These are phyloP conservation scores for Scaptomyza hsui DNA, from an alignment of 1,140 invertebrate species.

Conservation along the genomic window DNA sequence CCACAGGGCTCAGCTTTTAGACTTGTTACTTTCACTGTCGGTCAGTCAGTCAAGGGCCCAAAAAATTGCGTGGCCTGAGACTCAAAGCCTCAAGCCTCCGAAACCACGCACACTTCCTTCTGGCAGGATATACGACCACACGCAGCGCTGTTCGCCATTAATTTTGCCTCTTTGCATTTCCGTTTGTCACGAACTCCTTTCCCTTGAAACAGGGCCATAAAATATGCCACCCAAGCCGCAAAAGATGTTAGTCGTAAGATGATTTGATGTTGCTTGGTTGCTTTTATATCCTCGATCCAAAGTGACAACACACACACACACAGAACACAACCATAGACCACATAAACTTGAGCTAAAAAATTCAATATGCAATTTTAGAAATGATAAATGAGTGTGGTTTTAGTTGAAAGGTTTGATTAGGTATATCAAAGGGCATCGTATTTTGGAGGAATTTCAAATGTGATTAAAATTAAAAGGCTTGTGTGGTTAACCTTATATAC, in stretches of 20 bases:
- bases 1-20: constrained; percentile 57
- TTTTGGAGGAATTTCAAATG: background rate
- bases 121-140: background rate
- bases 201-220: constrained; percentile 36
- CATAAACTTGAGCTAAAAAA: background rate
- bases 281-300: constrained; percentile 31
- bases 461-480: background rate
- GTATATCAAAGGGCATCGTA: too few species aligned
- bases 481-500: too few species aligned
- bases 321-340: constrained; percentile 26
- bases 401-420: background rate
- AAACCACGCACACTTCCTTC: constrained; percentile 20
- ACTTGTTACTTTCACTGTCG: constrained; percentile 36
- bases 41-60: constrained; percentile 24
- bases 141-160: constrained; percentile 27
- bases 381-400: background rate
- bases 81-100: background rate
- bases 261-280: constrained; percentile 16
- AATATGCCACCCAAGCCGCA: constrained; percentile 46
- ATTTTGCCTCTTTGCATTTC: constrained; percentile 13
- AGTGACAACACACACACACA: constrained; percentile 16
- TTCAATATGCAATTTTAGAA: constrained; percentile 55
- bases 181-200: background rate
- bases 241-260: constrained; percentile 45
- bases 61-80: constrained; percentile 13